Percentiles rank a stretch among this genome's conserved stretches.
Conservation (phyloP, 2,113 vertebrate genomes). For the Gnathonemus echidnorhynchus region DNA sequence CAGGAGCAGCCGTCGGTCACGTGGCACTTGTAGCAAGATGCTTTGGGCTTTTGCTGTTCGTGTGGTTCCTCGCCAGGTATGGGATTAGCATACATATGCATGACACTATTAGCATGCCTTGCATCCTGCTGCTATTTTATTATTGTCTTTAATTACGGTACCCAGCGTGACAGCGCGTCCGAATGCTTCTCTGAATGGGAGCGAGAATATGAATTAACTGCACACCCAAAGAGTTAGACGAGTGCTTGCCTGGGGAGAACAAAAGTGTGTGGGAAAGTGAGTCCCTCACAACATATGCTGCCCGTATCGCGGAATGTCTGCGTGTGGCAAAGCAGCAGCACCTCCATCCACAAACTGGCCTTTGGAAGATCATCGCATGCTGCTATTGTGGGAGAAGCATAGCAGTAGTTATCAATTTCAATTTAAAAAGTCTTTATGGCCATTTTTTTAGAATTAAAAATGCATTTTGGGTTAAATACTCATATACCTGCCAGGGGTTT, state of each 20-base stretch:
- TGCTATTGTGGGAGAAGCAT: background rate
- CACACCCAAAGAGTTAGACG: background rate
- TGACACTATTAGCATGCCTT: background rate
- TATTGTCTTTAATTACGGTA: conserved; percentile 7
- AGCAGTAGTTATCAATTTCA: background rate
- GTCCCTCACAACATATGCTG: background rate
- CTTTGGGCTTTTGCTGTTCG: background rate
- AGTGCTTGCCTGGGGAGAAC: background rate
- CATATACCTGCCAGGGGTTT: background rate
- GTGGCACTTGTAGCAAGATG: background rate
- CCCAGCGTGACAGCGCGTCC: background rate
- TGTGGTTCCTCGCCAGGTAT: background rate
- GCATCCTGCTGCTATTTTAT: background rate
- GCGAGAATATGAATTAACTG: background rate
- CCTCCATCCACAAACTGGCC: background rate
- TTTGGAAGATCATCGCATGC: background rate
- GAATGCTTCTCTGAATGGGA: background rate
- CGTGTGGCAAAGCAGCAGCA: too few relatives aligned
- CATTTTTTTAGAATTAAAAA: conserved; percentile 2
- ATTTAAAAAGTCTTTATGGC: background rate
- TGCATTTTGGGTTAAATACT: background rate
- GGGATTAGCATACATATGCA: background rate
- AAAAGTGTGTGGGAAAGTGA: background rate
- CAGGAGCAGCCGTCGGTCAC: background rate
- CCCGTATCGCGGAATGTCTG: background rate